Percentiles rank a stretch among this genome's conserved stretches.
Evolutionary conservation across 2,888 invertebrate species (phyloP).

Genomic region (Habrosyne pyritoides): DNA sequence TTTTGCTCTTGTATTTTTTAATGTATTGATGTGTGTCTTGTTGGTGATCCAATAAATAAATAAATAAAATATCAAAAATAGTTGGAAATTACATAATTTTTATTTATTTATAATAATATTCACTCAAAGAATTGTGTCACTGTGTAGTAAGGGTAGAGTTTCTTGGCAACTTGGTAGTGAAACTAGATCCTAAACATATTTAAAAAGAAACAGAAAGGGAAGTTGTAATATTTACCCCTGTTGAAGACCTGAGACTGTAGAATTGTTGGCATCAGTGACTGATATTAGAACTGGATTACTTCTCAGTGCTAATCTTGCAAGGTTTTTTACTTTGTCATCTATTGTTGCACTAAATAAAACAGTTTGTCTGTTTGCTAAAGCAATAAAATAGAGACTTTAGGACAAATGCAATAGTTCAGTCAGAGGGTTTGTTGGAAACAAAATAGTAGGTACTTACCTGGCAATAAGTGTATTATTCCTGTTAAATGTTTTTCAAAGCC

Average conservation of each 20-base stretch:
- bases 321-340: slow-evolving; percentile 93
- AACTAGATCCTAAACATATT: too few species aligned
- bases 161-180: too few species aligned
- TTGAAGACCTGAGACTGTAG: slow-evolving; percentile 90
- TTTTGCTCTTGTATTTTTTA: too few species aligned
- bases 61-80: too few species aligned
- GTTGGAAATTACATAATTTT: too few species aligned
- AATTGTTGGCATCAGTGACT: slow-evolving; percentile 89
- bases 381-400: slow-evolving; percentile 11
- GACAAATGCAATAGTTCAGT: not conserved
- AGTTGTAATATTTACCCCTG: slow-evolving; percentile 84
- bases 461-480: slow-evolving; percentile 94
- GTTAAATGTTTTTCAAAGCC: slow-evolving; percentile 98
- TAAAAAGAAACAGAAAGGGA: too few species aligned
- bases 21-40: too few species aligned
- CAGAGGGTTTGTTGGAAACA: too few species aligned
- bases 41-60: too few species aligned
- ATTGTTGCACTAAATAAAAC: slow-evolving; percentile 99
- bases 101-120: too few species aligned
- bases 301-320: slow-evolving; percentile 93
- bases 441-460: slow-evolving; percentile 72
- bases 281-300: slow-evolving; percentile 95
- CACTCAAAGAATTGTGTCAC: too few species aligned
- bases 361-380: slow-evolving; percentile 94
- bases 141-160: too few species aligned